Percentiles rank a stretch among this genome's conserved stretches.
phyloP scores from a whole-genome alignment of 2,797 vertebrate species.

The Caiman crocodilus region DNA sequence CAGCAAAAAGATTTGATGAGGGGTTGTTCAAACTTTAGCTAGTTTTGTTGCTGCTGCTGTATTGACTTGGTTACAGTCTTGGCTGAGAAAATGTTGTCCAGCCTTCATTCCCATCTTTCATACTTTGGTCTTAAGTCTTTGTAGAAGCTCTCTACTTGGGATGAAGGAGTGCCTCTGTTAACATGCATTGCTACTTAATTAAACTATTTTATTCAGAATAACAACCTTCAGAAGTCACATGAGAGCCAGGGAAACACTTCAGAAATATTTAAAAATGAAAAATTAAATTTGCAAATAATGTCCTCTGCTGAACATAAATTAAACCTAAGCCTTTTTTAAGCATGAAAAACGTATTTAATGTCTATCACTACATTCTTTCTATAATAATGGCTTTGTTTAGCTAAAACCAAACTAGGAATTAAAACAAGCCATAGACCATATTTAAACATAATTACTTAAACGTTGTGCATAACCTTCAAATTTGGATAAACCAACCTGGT shows the following conservation, averaged over 20 bases:
- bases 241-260: too few species aligned
- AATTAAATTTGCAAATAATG: too few species aligned
- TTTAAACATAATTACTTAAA: not conserved
- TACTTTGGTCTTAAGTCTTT: not conserved
- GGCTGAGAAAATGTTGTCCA: not conserved
- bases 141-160: not conserved
- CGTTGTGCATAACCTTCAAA: not conserved
- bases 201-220: not conserved
- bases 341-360: not conserved
- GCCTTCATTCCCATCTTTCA: fast-evolving
- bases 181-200: not conserved
- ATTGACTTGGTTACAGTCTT: not conserved
- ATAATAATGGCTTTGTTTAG: not conserved
- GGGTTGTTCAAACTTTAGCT: not conserved
- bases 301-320: not conserved
- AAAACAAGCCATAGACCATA: not conserved
- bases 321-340: fast-evolving
- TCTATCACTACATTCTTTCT: not conserved
- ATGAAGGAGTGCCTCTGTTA: not conserved
- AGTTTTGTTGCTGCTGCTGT: not conserved
- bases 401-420: not conserved
- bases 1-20: not conserved
- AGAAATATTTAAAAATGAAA: too few species aligned
- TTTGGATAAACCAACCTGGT: not conserved
- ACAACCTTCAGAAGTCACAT: too few species aligned